Percentiles rank a stretch among this genome's conserved stretches.
Conservation (phyloP, 1,140 invertebrate species). For the Dreissena polymorpha region DNA sequence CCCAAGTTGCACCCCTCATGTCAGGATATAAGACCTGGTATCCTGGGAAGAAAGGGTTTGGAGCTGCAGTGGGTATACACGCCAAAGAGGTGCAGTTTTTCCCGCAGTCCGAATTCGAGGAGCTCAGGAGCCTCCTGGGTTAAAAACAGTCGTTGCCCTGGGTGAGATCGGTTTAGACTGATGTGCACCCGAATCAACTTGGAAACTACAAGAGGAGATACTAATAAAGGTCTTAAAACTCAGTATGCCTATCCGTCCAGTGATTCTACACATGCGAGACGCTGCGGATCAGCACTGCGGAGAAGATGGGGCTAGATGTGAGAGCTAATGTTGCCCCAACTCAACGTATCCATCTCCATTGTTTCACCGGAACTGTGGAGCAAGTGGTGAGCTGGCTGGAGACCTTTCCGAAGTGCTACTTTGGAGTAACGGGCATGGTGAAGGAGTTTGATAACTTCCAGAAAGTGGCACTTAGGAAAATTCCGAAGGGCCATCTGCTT, state of each 20-base stretch:
- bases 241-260: constrained; percentile 33
- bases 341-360: constrained; percentile 30
- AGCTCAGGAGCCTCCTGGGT: not conserved
- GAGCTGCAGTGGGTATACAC: constrained; percentile 1
- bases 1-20: not conserved
- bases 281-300: not conserved
- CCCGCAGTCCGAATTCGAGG: not conserved
- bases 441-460: constrained; percentile 12
- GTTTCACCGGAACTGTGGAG: constrained; percentile 24
- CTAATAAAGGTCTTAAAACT: constrained; percentile 7
- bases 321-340: constrained; percentile 6
- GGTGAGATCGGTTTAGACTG: constrained; percentile 8
- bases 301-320: constrained; percentile 18
- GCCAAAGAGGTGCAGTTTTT: constrained; percentile 12
- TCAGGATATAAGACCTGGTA: not conserved
- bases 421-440: not conserved
- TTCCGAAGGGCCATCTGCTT: not conserved
- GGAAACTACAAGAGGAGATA: not conserved
- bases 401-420: constrained; percentile 19
- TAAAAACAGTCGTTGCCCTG: not conserved
- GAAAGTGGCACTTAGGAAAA: not conserved
- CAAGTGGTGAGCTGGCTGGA: constrained; percentile 13
- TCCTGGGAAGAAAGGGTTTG: constrained; percentile 9
- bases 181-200: too few species aligned
- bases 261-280: constrained; percentile 13